Base-by-base conservation (phyloP, 2,113 vertebrate species). In the Peromyscus leucopus region DNA sequence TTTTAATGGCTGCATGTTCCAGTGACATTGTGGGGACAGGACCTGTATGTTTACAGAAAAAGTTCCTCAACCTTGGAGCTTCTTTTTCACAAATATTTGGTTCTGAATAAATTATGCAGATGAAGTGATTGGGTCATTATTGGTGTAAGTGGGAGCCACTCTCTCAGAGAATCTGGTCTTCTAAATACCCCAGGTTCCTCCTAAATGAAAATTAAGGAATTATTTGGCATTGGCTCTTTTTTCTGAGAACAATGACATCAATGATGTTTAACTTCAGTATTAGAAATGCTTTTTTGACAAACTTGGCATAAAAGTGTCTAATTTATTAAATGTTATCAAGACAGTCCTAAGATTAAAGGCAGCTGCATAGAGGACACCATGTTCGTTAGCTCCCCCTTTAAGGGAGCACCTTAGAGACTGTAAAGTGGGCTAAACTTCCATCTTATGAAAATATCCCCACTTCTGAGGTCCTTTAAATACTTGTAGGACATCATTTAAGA, bases 131-230 rank as follows among this genome's bases (percentile, higher is more conserved):
- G 26, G 5, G 21, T 89, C n/a, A 31, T 69, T 65, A 51, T 22
- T 55, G 2, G 0, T 57, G 9, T 26, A 15, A 12, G n/a, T 1
- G 42, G 74, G 55, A 89, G 22, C 4, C 5, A 39, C 36, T 82
- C 0, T 96, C 24, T 89, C 80, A 89, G 74, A 92, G n/a, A 1
- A 36, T 91, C 36, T 69, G 24, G 21, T 83, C 31, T 78, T 69
- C 33, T 19, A 59, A 87, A 78, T 90, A 65, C 26, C 21, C 13
- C 7, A 65, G 42, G 4, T 69, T 72, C 51, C 21, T 24, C 26
- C 61, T 63, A 93, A 93, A 94, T 96, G 5, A 89, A 97, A 87
- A 78, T 84, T 86, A 12, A 39, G 94, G 92, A 89, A 89, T 51
- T 72, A 78, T 22, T 16, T 88, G n/a, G 15, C 59, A 94, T 8